phyloP scores from a whole-genome alignment of 2,797 vertebrate genomes.

The Echeneis naucrates region DNA sequence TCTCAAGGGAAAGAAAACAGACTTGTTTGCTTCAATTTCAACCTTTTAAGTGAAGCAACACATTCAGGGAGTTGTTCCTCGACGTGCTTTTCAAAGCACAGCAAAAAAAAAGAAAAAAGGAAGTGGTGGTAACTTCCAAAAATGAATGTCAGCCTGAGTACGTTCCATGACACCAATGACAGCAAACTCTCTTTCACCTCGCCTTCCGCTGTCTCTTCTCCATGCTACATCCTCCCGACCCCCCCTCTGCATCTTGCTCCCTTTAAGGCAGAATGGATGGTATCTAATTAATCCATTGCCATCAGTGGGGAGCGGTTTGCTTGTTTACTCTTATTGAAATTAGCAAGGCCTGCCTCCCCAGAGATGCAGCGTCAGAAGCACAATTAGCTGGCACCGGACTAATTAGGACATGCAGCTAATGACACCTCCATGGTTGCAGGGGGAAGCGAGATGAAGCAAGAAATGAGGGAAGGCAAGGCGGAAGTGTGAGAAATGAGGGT shows the following conservation, averaged over 20 bases:
- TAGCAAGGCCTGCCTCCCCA: constrained; percentile 76
- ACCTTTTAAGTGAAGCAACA: constrained; percentile 59
- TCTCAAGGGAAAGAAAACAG: constrained; percentile 40
- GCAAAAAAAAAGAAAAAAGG: too few species aligned
- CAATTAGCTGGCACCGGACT: constrained; percentile 78
- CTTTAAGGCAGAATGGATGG: constrained; percentile 37
- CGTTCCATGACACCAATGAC: constrained; percentile 8
- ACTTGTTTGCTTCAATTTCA: constrained; percentile 54
- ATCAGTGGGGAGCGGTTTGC: constrained; percentile 77
- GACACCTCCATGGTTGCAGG: constrained; percentile 66
- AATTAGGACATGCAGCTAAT: constrained; percentile 79
- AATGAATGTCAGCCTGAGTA: constrained; percentile 20
- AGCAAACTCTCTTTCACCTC: constrained; percentile 63
- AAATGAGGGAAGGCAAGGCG: background rate
- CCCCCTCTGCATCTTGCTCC: constrained; percentile 27
- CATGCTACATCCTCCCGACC: constrained; percentile 9
- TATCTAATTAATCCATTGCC: constrained; percentile 81
- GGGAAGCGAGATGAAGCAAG: constrained; percentile 18
- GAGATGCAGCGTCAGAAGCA: constrained; percentile 77
- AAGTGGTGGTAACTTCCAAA: constrained; percentile 56
- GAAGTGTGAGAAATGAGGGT: constrained; percentile 21
- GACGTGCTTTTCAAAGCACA: too few species aligned
- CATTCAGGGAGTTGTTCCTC: constrained; percentile 28
- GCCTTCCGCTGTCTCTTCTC: background rate
- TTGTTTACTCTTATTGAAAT: constrained; percentile 88